Base-by-base conservation (phyloP, 2,113 vertebrate genomes). In the Bubo blakistoni region DNA sequence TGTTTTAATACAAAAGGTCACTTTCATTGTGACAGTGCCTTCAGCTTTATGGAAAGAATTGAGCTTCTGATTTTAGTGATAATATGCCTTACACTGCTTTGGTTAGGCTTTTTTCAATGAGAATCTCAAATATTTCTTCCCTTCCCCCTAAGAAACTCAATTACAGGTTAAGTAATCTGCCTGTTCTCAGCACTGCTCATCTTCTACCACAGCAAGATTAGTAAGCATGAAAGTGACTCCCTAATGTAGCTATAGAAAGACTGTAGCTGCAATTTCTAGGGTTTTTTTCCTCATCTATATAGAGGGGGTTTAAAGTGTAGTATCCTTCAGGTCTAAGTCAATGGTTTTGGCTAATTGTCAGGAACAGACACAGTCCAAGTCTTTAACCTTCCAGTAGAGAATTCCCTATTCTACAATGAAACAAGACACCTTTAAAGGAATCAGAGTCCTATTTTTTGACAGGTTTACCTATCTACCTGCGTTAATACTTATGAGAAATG, bases 221-320 rank as follows among this genome's bases (percentile, higher is more conserved):
- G 72, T 42, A 65, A 93, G 88, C 92, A 96, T 94, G 94, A 94
- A 95, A 95, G 92, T 94, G 92, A 96, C 90, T 95, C 52, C 42
- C 59, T 96, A 92, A 95, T 87, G 82, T 76, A 81, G 57, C 72
- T 88, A 7, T 49, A 57, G 88, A 86, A 95, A 69, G 77, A 67
- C 65, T 88, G 59, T 72, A 88, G 74, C 90, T 94, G 95, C 96
- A 81, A 12, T 89, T 92, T 92, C 69, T 87, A 61, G 44, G 34
- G 3, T 16, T 63, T 78, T 57, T 42, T 1, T 3, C 17, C 32
- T 81, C n/a, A 24, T 82, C 61, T 58, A 4, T 93, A 61, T 57
- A 79, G 44, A 86, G n/a, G 11, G 55, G 11, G 8, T 91, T 95
- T 84, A 81, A 94, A 88, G 76, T 49, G 29, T 32, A 32, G 22